Base-by-base conservation (phyloP, 1,140 invertebrate species). In the Eupristina koningsbergeri region DNA sequence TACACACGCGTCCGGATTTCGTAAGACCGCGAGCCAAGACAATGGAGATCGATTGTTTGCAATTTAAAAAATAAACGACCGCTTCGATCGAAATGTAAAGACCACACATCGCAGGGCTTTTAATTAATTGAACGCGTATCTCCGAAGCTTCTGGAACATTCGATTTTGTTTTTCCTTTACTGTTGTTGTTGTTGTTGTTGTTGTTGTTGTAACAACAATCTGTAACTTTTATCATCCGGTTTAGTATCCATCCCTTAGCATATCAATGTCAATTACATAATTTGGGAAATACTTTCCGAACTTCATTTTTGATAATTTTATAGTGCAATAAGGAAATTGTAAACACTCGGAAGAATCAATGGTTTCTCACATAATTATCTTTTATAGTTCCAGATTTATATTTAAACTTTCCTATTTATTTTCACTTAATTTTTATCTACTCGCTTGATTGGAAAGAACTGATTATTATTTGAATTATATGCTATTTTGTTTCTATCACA, bases 41-140 rank as follows among this genome's bases (percentile, higher is more conserved):
- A 39, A 81, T 61, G 47, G 58, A 53, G 45, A 80, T 47, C 50
- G 78, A 78, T 61, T 78, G 31, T 31, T 58, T 77, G 53, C 31
- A 78, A 22, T 22, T 15, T 77, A 77, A 31, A 31, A 50, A 58
- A 29, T 31, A 58, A 47, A 45, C 71, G 71, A 47, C 26, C 26
- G 47, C 47, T 73, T 47, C 34, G 19, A 19, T 50, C 29, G 47
- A 31, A 17, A 50, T 17, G 47, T 17, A 50, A 50, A 36, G 67
- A 69, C 3, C 29, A 34, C 0, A 17, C 45, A 29, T 0, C 17
- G 26, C n/a, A n/a, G n/a, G n/a, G 45, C n/a, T 45, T 75, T 58
- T 26, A 50, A 75, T 47, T 45, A 75, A 75, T 75, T n/a, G n/a
- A n/a, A 45, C 17, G 47, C 13, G 29, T 76, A 53, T 34, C 22